Conservation (phyloP, 2,888 invertebrate species). For the Cordilura impudica region DNA sequence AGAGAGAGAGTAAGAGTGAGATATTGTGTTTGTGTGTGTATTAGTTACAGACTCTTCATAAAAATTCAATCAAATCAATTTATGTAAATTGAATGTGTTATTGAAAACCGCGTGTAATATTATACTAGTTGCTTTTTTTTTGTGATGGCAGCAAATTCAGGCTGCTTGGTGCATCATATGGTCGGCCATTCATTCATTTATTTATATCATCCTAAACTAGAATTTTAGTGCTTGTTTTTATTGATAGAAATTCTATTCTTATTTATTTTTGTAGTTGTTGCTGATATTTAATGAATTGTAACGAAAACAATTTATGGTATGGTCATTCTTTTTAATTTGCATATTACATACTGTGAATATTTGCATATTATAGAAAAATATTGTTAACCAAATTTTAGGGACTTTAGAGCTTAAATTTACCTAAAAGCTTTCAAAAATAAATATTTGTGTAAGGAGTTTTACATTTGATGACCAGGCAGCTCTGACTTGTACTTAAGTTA, state of each 20-base stretch:
- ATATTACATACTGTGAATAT: conserved; percentile 32
- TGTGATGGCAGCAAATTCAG: not conserved
- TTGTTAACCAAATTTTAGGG: too few relatives aligned
- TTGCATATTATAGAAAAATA: too few relatives aligned
- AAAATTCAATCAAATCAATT: conserved; percentile 78
- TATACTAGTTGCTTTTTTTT: conserved; percentile 44
- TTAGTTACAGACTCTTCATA: conserved; percentile 67
- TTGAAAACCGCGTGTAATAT: conserved; percentile 54
- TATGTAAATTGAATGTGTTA: conserved; percentile 77
- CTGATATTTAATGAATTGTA: conserved; percentile 47
- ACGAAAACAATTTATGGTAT: conserved; percentile 42
- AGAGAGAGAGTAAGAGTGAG: not conserved
- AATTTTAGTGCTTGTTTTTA: conserved; percentile 5
- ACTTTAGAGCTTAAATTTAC: too few relatives aligned
- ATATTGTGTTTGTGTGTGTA: conserved; percentile 4
- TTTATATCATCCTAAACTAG: conserved; percentile 5
- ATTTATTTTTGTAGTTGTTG: conserved; percentile 3
- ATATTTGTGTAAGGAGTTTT: too few relatives aligned
- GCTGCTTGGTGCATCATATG: not conserved
- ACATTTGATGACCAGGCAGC: too few relatives aligned
- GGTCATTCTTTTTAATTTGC: conserved; percentile 36
- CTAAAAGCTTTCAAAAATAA: too few relatives aligned
- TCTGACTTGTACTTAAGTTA: too few relatives aligned
- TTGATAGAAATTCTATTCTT: conserved; percentile 3
- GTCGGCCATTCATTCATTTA: not conserved